Percentiles rank a stretch among this genome's conserved stretches.
phyloP scores from a whole-genome alignment of 1,140 invertebrate species.

The Neodiprion virginianus region DNA sequence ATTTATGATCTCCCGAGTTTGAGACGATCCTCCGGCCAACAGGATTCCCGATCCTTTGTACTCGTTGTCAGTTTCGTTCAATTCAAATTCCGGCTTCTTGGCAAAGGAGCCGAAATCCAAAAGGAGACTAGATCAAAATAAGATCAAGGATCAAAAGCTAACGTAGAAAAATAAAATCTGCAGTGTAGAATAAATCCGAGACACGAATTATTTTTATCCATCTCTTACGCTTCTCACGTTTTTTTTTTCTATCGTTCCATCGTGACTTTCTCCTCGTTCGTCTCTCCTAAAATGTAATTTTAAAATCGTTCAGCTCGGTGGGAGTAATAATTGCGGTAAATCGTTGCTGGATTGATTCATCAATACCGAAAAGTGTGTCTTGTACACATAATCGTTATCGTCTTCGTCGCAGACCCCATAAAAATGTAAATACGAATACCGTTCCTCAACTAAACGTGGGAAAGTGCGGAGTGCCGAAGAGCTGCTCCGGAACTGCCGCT shows the following conservation, averaged over 20 bases:
- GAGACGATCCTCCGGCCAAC: background rate
- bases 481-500: conserved; percentile 26
- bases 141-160: background rate
- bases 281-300: background rate
- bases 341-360: conserved; percentile 24
- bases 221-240: too few species aligned
- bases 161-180: too few species aligned
- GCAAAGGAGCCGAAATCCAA: background rate
- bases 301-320: conserved; percentile 8
- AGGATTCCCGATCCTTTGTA: background rate
- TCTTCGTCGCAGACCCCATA: conserved; percentile 29
- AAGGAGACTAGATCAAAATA: background rate
- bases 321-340: conserved; percentile 11
- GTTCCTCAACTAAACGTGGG: conserved; percentile 22
- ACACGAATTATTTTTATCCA: too few species aligned
- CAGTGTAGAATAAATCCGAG: too few species aligned
- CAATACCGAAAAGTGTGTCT: conserved; percentile 34
- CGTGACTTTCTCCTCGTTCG: too few species aligned
- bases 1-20: background rate
- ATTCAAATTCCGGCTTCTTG: background rate
- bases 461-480: conserved; percentile 18
- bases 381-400: conserved; percentile 11
- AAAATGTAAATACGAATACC: conserved; percentile 32
- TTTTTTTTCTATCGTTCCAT: too few species aligned
- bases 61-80: background rate